Base-by-base conservation (phyloP, 2,888 invertebrate species). In the Chrysolina americana region DNA sequence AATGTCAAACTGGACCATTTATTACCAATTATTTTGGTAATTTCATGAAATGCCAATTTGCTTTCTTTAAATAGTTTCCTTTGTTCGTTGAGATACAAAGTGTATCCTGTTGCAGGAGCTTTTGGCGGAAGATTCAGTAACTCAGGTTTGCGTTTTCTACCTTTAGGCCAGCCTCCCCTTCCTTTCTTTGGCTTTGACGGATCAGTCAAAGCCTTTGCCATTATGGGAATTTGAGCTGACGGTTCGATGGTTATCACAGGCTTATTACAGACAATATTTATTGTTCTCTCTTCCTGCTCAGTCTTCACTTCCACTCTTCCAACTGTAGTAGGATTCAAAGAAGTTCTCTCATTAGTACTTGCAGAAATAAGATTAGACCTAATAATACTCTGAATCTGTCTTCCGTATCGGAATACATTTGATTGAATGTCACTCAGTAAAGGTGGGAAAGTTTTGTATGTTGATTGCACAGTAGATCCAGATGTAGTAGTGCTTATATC, bases 151-250 rank as follows among this genome's bases (percentile, higher is more conserved):
- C 91, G 83, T 84, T 90, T 91, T 70, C 90, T 87, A 0, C 91
- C 91, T 84, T 91, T 91, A 1, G 91, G 91, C 91, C 91, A 91
- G 0, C 91, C 91, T 75, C 91, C 91, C 81, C 90, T 87, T 68
- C 88, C 87, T 84, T 90, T 91, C 65, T 86, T 87, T 65, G 84
- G 86, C 71, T 83, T 81, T 9, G 21, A 68, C 59, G 74, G 59
- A 68, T 79, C 73, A 41, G 69, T 41, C 50, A 75, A 62, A 64
- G 47, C 63, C 65, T 82, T 82, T 6, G 70, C 47, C 44, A 78
- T 41, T 66, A 75, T 48, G 23, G 78, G 74, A 23, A 77, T 72
- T 70, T 74, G 70, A 17, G 28, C 23, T 19, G 64, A 13, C n/a
- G 70, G 64, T 41, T 66, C 68, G 36, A 70, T 47, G 21, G 41